These are phyloP conservation scores for Sardina pilchardus DNA, from an alignment of 2,113 vertebrate genomes.

Conservation along the genomic window DNA sequence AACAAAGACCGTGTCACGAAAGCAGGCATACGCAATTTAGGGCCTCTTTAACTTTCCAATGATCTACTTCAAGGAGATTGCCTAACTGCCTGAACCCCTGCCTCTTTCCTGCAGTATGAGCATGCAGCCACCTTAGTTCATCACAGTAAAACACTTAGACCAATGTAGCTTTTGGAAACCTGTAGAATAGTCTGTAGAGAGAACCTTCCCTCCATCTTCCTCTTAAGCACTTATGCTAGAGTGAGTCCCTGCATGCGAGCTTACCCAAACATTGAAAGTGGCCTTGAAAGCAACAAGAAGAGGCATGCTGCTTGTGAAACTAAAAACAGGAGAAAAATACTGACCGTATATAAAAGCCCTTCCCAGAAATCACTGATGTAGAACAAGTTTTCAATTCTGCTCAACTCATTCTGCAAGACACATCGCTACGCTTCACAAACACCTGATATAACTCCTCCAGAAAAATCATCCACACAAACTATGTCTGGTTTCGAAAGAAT, in stretches of 20 bases:
- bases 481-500: background rate
- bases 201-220: background rate
- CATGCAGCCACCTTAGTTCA: conserved; percentile 14
- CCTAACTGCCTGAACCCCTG: conserved; percentile 20
- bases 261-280: background rate
- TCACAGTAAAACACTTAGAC: background rate
- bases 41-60: conserved; percentile 19
- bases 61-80: conserved; percentile 29
- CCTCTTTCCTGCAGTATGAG: conserved; percentile 22
- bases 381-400: background rate
- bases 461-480: background rate
- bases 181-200: background rate
- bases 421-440: background rate
- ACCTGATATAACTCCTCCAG: background rate
- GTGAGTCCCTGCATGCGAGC: background rate
- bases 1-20: conserved; percentile 35
- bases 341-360: background rate
- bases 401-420: background rate
- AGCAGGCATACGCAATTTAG: conserved; percentile 34
- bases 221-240: background rate
- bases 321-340: background rate
- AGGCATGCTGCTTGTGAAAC: background rate
- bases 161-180: background rate
- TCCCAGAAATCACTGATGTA: background rate
- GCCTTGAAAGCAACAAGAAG: background rate